Evolutionary conservation across 2,888 invertebrate genomes (phyloP).

Genomic region (Poecilobothrus nobilitatus): DNA sequence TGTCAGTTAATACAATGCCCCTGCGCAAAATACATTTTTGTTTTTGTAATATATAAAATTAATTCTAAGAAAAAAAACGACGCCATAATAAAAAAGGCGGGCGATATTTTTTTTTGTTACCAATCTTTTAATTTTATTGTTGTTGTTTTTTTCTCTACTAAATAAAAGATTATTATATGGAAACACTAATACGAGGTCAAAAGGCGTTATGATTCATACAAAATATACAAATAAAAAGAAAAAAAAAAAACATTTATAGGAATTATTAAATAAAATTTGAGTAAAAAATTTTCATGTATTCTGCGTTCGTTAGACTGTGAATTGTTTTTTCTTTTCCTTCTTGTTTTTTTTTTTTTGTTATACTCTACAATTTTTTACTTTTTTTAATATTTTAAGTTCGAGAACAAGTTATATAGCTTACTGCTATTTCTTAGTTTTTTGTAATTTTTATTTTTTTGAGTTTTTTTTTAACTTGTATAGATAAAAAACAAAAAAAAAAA

Average conservation of each 20-base stretch:
- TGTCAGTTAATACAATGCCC: no score
- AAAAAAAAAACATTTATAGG: not conserved
- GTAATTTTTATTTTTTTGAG: not conserved
- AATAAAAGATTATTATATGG: no score
- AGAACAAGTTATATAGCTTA: not conserved
- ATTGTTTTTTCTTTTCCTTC: not conserved
- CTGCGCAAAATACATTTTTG: no score
- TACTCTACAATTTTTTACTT: no score
- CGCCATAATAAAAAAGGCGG: constrained; percentile 6
- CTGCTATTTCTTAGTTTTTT: not conserved
- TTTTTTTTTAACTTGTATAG: not conserved
- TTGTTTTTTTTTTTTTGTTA: not conserved
- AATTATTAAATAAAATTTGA: not conserved
- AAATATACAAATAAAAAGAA: not conserved
- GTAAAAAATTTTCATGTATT: not conserved
- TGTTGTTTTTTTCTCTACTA: not conserved
- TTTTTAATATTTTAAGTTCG: not conserved
- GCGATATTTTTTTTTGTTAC: not conserved
- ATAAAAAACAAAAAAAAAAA: not conserved
- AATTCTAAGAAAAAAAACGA: not conserved
- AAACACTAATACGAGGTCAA: no score
- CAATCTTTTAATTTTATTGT: not conserved
- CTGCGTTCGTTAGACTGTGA: not conserved
- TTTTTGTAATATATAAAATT: no score
- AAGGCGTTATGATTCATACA: no score